Evolutionary conservation across 1,140 invertebrate genomes (phyloP), one percentile per base, ranked within the genome.

Genomic region (Schlechtendalia chinensis): DNA sequence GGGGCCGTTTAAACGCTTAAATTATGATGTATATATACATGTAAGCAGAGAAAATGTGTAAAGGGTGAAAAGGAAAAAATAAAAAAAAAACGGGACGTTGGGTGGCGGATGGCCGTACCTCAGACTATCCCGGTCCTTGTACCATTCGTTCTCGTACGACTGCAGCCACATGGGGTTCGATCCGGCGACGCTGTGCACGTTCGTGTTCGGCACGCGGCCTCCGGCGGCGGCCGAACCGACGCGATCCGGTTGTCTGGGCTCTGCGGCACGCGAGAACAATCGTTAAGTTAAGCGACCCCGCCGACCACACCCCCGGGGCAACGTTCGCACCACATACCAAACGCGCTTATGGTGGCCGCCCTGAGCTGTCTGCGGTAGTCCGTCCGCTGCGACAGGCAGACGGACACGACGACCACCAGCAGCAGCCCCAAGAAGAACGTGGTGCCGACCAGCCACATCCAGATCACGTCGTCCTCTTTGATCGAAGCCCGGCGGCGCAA

Each of bases 121-220:
- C 50, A 89, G 77, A 24, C 85, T 88, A 24, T 93, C 93, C 83
- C 93, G 93, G 81, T 93, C 92, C 86, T 96, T 96, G 85, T 94
- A 96, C 94, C 95, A 97, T 85, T 95, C 94, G 85, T 96, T 96
- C 86, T 96, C 94, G 84, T 96, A 96, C 11, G 94, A 93, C 83
- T 95, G 93, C 86, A 97, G 90, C 95, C 95, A 97, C 83, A 97
- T 96, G 0, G 96, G 95, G 88, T 97, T 97, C 12, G 94, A 96
- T 50, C 95, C 96, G 86, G 96, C 94, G 8, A 93, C 91, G 83
- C 94, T 96, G 85, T 97, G 95, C 85, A 95, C 95, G 86, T 97
- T 97, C 4, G 96, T 97, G 84, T 97, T 97, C 2, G 96, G 96
- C 6, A 97, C 94, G 82, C 92, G 87, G 50, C 91, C 90, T 19